Evolutionary conservation across 2,113 vertebrate genomes (phyloP), one percentile per base, ranked within the genome.

Genomic region (Alligator mississippiensis): DNA sequence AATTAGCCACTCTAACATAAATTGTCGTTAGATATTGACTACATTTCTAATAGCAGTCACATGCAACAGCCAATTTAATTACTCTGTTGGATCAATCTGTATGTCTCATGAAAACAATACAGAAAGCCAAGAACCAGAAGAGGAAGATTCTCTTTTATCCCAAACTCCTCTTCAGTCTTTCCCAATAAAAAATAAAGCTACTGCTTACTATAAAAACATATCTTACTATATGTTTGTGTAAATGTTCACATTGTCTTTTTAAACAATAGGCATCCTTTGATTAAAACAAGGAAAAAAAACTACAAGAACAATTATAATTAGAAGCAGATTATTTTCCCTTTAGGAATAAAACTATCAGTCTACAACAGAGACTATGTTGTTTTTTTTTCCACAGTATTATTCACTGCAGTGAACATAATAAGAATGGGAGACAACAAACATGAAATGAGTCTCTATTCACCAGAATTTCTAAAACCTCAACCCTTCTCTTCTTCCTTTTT

Each of bases 11-110:
- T 59, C 64, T 68, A 60, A 21, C 2, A 7, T 28, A 58, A 84
- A 68, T 81, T 3, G 47, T 80, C 13, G 34, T 15, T 5, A 88
- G 77, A 90, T 11, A 30, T 4, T 28, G 63, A 55, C 11, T 4
- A 0, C 0, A 0, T 28, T 88, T 63, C 58, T 59, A 66, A 68
- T 68, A n/a, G 0, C 18, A 5, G 64, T 28, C 66, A 9, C 2
- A 77, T 25, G 9, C 16, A 59, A 72, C 3, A 76, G 30, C 5
- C 19, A 5, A 15, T n/a, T 24, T 70, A 1, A 25, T 21, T 2
- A 17, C 25, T 27, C 38, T 68, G 27, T 30, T 47, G 22, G 2
- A 3, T 10, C 30, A 57, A 24, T 16, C 54, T 79, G 68, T 30
- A 78, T n/a, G 90, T 24, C 60, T 28, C 3, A 0, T 38, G 12